These are phyloP conservation scores for Archips xylosteana DNA, from an alignment of 2,888 invertebrate species.

Conservation along the genomic window DNA sequence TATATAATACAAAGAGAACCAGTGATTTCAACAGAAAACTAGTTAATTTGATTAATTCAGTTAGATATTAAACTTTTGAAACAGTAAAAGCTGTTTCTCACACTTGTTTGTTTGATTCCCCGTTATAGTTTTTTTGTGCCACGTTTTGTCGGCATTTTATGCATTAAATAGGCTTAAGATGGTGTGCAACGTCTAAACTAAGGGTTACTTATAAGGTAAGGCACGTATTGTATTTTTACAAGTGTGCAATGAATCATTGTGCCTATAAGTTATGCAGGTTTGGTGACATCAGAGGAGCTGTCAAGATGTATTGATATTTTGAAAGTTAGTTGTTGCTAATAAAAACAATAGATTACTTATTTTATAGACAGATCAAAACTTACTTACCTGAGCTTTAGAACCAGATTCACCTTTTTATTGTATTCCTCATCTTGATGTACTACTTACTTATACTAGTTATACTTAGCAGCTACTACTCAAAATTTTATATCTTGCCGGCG, in stretches of 20 bases:
- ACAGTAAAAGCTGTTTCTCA: conserved; percentile 15
- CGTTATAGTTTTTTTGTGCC: conserved; percentile 65
- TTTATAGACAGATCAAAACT: too few species aligned
- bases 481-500: too few species aligned
- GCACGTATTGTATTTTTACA: conserved; percentile 6
- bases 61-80: conserved; percentile 5
- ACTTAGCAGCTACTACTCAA: too few species aligned
- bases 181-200: conserved; percentile 49
- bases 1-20: conserved; percentile 3
- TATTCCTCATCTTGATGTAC: too few species aligned
- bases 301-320: conserved; percentile 11
- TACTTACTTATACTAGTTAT: too few species aligned
- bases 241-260: conserved; percentile 49
- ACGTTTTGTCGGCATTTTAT: conserved; percentile 64
- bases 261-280: conserved; percentile 25
- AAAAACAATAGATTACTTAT: neutral
- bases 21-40: neutral
- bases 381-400: too few species aligned
- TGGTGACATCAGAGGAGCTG: conserved; percentile 59
- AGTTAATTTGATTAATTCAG: neutral
- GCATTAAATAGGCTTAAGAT: conserved; percentile 51
- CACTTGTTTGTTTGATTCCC: conserved; percentile 48
- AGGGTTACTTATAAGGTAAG: conserved; percentile 47
- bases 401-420: too few species aligned
- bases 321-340: neutral